A percentile compares a stretch with the other conserved stretches of the same genome.
Conservation (phyloP, 2,113 vertebrate genomes). For the Tylochromis polylepis region DNA sequence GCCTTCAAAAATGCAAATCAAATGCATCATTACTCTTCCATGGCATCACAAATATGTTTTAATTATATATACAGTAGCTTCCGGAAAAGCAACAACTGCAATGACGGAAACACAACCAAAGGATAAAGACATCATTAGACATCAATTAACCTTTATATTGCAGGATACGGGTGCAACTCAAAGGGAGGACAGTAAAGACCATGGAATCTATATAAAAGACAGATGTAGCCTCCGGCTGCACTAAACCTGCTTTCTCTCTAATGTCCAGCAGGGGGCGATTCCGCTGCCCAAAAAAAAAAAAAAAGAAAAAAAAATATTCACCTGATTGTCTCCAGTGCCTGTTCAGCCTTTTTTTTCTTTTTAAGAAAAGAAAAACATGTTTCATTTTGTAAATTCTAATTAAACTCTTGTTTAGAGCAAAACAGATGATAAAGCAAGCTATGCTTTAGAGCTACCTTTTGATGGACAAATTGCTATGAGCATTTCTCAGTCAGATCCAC, state of each 20-base stretch:
- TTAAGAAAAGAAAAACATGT: neutral
- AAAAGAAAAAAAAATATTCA: neutral
- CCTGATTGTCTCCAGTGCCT: neutral
- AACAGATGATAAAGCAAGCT: neutral
- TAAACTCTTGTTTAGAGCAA: neutral
- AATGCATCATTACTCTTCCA: neutral
- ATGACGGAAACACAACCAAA: neutral
- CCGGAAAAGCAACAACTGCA: neutral
- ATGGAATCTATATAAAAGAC: neutral
- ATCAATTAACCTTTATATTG: neutral
- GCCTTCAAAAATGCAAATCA: neutral
- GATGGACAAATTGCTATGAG: neutral
- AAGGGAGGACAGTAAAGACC: neutral
- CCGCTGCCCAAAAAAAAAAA: neutral
- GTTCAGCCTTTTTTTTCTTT: neutral
- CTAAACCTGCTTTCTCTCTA: neutral
- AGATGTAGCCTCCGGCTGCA: neutral
- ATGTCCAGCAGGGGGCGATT: neutral
- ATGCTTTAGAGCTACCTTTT: neutral
- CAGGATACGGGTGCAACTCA: neutral
- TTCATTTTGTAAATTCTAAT: neutral
- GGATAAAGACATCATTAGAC: neutral
- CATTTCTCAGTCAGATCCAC: neutral
- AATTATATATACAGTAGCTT: constrained; percentile 31
- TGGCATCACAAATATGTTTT: neutral